phyloP scores from a whole-genome alignment of 2,888 invertebrate species.

The Rhodophaea formosa region DNA sequence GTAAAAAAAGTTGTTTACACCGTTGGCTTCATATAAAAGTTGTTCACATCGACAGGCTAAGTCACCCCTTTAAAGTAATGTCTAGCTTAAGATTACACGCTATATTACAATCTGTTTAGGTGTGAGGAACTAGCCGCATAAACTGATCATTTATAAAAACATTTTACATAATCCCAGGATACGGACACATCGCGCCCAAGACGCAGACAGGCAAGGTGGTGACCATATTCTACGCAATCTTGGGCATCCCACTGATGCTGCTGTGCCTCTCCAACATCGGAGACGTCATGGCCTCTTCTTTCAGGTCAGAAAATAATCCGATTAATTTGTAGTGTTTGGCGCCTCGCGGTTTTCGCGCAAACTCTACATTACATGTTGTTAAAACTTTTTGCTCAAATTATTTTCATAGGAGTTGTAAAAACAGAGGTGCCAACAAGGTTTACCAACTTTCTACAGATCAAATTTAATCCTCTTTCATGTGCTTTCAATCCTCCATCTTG shows the following conservation, averaged over 20 bases:
- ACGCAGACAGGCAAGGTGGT: conserved; percentile 96
- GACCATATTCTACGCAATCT: conserved; percentile 97
- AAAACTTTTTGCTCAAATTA: not conserved
- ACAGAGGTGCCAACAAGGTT: not conserved
- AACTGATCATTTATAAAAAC: not conserved
- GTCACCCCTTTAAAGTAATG: no score
- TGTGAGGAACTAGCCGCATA: no score
- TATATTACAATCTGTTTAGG: no score
- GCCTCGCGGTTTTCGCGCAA: not conserved
- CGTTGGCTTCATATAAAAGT: no score
- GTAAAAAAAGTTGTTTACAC: no score
- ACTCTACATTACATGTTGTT: not conserved
- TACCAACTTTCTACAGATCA: not conserved
- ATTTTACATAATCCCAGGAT: conserved; percentile 81
- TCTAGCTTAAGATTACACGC: no score
- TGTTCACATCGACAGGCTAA: not conserved
- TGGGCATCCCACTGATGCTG: conserved; percentile 97
- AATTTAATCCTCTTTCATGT: no score
- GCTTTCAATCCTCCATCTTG: no score
- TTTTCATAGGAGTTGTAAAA: not conserved
- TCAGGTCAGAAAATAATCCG: conserved; percentile 72
- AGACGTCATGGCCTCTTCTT: conserved; percentile 96
- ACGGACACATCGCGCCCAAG: conserved; percentile 97
- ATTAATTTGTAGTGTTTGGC: not conserved
- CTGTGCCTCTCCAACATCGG: conserved; percentile 96